These are phyloP conservation scores for Drosophila lowei DNA, from an alignment of 1,140 invertebrate species.

Conservation along the genomic window DNA sequence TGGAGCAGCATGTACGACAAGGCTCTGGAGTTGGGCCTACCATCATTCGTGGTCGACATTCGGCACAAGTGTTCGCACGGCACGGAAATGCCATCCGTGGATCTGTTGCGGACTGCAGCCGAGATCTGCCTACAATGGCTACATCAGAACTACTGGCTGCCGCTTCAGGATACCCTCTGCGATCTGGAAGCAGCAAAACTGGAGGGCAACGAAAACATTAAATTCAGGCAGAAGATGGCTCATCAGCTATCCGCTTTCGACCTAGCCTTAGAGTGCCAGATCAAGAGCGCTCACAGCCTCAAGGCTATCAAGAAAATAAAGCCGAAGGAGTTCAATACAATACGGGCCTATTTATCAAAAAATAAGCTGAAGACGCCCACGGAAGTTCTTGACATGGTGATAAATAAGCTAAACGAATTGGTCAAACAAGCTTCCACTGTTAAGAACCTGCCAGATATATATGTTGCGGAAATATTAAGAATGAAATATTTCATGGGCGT, in stretches of 20 bases:
- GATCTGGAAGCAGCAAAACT: slow-evolving; percentile 60
- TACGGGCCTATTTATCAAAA: slow-evolving; percentile 41
- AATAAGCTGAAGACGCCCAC: slow-evolving; percentile 41
- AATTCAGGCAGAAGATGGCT: slow-evolving; percentile 59
- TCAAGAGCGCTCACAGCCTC: slow-evolving; percentile 59
- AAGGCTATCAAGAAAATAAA: slow-evolving; percentile 60
- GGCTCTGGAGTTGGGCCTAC: slow-evolving; percentile 66
- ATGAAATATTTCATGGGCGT: slow-evolving; percentile 67
- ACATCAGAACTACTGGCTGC: slow-evolving; percentile 69
- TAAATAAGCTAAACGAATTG: slow-evolving; percentile 36
- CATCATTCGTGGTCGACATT: slow-evolving; percentile 77
- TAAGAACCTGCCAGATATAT: slow-evolving; percentile 62
- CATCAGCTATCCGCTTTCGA: slow-evolving; percentile 58
- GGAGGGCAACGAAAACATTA: slow-evolving; percentile 50
- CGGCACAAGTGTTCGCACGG: slow-evolving; percentile 79
- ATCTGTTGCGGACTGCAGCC: slow-evolving; percentile 57
- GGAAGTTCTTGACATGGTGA: slow-evolving; percentile 33
- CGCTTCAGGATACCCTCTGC: slow-evolving; percentile 48
- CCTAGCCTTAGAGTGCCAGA: slow-evolving; percentile 61
- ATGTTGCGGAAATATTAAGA: slow-evolving; percentile 41
- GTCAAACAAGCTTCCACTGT: slow-evolving; percentile 48
- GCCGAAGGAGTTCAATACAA: slow-evolving; percentile 58
- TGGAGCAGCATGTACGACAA: slow-evolving; percentile 78
- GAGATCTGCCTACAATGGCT: slow-evolving; percentile 73
- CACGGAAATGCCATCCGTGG: slow-evolving; percentile 61